Evolutionary conservation across 2,888 invertebrate species (phyloP), one percentile per base, ranked within the genome.

Genomic region (Tuberolachnus salignus): DNA sequence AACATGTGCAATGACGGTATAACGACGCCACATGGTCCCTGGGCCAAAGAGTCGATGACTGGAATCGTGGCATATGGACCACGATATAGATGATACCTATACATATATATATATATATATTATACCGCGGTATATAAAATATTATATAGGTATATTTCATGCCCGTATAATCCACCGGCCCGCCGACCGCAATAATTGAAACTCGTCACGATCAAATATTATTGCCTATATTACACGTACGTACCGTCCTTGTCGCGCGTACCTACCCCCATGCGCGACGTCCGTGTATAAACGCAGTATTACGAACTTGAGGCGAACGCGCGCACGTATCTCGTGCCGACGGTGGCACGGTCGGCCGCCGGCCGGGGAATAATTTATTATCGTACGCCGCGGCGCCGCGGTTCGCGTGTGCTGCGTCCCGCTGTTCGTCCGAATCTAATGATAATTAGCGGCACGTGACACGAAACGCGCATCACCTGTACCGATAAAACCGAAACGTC

Each of bases 381-480:
- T n/a, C n/a, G n/a, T n/a, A n/a, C n/a, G n/a, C 49, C 23, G 55
- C 66, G 21, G 21, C 23, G 26, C 57, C 44, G 34, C 19, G 8
- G 55, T 19, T 14, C 19, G 66, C 6, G 42, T 19, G 19, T 19
- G 19, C 23, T 10, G 55, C 19, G 55, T 69, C 14, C 13, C 19
- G 49, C n/a, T 69, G 78, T 69, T 59, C 78, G 78, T 78, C 78
- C 78, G 78, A 78, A 69, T 69, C 57, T 21, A 64, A 74, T 74
- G 55, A 74, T 78, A 69, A 78, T 78, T 69, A 69, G 67, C 78
- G 78, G 78, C 78, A 78, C 78, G 78, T 69, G 78, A 78, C 78
- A 69, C 78, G n/a, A 34, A 26, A 63, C 42, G 10, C 46, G 10
- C 63, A 42, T 74, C 78, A 78, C 78, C 78, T 78, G 78, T 78